Conservation (phyloP, 2,888 invertebrate species). For the Ceraclea dissimilis region DNA sequence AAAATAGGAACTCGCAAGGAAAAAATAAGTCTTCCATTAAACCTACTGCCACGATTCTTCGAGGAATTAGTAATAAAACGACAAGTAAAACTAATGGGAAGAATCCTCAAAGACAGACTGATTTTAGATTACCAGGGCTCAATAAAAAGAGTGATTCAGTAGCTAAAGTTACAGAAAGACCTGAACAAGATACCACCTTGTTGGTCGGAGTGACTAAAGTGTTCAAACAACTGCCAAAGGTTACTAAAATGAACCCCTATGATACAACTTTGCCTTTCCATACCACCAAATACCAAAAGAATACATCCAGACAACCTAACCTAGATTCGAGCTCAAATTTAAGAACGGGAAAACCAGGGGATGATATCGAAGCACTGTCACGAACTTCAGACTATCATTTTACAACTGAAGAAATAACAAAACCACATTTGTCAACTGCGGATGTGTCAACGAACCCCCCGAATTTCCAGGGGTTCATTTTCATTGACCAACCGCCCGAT, state of each 20-base stretch:
- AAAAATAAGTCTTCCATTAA: constrained; percentile 47
- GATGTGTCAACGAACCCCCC: constrained; percentile 31
- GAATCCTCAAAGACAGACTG: constrained; percentile 23
- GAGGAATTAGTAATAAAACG: constrained; percentile 38
- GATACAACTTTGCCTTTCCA: constrained; percentile 11
- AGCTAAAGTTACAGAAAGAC: constrained; percentile 10
- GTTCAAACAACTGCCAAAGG: constrained; percentile 15
- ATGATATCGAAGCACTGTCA: constrained; percentile 5
- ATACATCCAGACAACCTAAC: constrained; percentile 23
- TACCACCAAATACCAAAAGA: constrained; percentile 22
- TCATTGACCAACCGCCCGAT: constrained; percentile 35
- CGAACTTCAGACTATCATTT: constrained; percentile 17
- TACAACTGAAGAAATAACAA: constrained; percentile 18
- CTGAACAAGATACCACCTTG: constrained; percentile 13
- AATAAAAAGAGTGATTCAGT: neutral
- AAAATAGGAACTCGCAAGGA: constrained; percentile 43
- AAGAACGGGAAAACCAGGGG: constrained; percentile 35
- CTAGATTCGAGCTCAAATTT: constrained; percentile 40
- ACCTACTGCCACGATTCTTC: constrained; percentile 48
- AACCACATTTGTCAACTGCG: constrained; percentile 27
- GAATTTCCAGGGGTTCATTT: constrained; percentile 33
- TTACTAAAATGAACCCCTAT: constrained; percentile 19
- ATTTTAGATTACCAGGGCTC: constrained; percentile 5
- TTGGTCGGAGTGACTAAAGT: constrained; percentile 12
- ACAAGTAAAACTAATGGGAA: constrained; percentile 22